Percentiles rank a stretch among this genome's conserved stretches.
These are phyloP conservation scores for Siniperca obscura DNA, from an alignment of 2,797 vertebrate genomes.

Conservation along the genomic window DNA sequence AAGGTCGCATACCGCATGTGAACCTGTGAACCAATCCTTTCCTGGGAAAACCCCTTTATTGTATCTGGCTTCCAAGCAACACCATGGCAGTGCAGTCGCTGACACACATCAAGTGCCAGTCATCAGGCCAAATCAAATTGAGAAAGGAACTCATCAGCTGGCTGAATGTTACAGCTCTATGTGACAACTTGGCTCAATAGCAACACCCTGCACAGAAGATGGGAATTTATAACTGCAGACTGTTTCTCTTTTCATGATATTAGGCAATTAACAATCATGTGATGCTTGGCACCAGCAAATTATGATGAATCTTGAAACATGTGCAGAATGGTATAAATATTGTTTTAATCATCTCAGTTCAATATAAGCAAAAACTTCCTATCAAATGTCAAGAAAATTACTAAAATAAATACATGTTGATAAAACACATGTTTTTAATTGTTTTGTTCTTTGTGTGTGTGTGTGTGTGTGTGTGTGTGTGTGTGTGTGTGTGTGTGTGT, in stretches of 20 bases:
- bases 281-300: background rate
- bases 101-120: conserved; percentile 1
- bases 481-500: background rate
- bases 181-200: background rate
- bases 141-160: background rate
- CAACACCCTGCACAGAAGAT: background rate
- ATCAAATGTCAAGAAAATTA: background rate
- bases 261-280: background rate
- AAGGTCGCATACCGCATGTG: background rate
- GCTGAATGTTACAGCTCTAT: conserved; percentile 13
- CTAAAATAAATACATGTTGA: background rate
- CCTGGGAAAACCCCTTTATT: background rate
- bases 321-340: background rate
- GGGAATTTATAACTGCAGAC: background rate
- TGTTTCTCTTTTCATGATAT: background rate
- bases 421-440: background rate
- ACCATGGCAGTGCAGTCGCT: background rate
- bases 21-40: background rate
- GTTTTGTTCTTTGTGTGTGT: background rate
- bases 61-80: background rate
- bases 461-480: background rate
- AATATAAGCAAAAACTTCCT: background rate
- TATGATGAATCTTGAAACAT: fast-evolving
- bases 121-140: background rate
- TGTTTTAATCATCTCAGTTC: background rate